Percentiles rank a stretch among this genome's conserved stretches.
Evolutionary conservation across 1,140 invertebrate species (phyloP).

Genomic region (Proales similis): DNA sequence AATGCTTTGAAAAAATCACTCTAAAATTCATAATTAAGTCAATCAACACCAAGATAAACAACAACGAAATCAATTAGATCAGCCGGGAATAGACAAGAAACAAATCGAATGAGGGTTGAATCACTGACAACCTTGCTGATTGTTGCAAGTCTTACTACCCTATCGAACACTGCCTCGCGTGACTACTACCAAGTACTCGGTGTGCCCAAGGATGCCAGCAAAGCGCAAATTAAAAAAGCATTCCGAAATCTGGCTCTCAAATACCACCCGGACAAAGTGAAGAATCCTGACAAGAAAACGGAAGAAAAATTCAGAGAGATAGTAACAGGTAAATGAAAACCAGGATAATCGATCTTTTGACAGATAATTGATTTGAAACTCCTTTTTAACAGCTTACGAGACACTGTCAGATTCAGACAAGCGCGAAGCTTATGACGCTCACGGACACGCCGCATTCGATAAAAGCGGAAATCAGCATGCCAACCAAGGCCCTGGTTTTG

Average conservation of each 20-base stretch:
- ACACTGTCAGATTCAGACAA: slow-evolving; percentile 22
- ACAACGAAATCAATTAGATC: too few relatives aligned
- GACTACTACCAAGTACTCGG: slow-evolving; percentile 93
- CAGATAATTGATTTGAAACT: background rate
- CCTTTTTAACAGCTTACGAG: slow-evolving; percentile 23
- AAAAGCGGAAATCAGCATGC: background rate
- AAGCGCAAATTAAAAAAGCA: slow-evolving; percentile 60
- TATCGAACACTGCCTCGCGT: too few relatives aligned
- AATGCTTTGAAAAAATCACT: too few relatives aligned
- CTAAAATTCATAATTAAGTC: too few relatives aligned
- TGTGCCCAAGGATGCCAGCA: slow-evolving; percentile 71
- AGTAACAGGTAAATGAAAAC: slow-evolving; percentile 26
- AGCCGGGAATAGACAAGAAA: too few relatives aligned
- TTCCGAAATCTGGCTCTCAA: slow-evolving; percentile 93
- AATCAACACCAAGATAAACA: too few relatives aligned
- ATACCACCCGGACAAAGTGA: slow-evolving; percentile 84
- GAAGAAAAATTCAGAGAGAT: slow-evolving; percentile 34
- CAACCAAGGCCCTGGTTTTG: slow-evolving; percentile 18
- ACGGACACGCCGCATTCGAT: background rate
- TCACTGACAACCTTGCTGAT: too few relatives aligned
- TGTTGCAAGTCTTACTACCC: too few relatives aligned
- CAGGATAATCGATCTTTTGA: background rate
- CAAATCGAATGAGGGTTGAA: too few relatives aligned
- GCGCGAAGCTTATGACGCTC: slow-evolving; percentile 4
- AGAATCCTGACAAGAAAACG: slow-evolving; percentile 35